Conservation (phyloP, 2,797 vertebrate species). For the Mus caroli region DNA sequence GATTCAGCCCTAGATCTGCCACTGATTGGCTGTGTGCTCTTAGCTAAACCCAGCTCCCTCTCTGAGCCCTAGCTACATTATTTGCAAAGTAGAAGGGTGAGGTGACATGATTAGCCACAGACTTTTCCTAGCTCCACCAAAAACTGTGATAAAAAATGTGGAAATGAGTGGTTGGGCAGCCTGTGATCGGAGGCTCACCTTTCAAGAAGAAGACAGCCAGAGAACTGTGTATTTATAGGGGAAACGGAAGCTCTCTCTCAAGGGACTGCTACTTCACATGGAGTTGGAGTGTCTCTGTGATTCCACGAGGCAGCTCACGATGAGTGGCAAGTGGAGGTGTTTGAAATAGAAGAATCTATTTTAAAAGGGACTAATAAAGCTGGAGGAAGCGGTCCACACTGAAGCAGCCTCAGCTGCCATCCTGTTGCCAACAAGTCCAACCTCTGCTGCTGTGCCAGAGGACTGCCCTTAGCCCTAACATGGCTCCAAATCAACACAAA, state of each 20-base stretch:
- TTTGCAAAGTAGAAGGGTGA: slow-evolving; percentile 28
- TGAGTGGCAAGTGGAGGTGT: slow-evolving; percentile 58
- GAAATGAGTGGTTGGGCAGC: slow-evolving; percentile 17
- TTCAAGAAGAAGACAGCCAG: slow-evolving; percentile 60
- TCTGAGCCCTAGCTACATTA: not conserved
- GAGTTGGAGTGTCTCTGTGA: slow-evolving; percentile 23
- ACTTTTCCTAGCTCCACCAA: not conserved
- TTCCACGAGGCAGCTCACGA: not conserved
- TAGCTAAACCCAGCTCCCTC: not conserved
- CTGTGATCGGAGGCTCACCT: slow-evolving; percentile 47
- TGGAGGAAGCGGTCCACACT: slow-evolving; percentile 30
- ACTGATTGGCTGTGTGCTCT: not conserved
- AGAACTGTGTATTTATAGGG: slow-evolving; percentile 41
- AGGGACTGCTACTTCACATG: slow-evolving; percentile 38
- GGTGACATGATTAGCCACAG: not conserved
- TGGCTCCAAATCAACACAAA: not conserved
- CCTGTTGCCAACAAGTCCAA: not conserved
- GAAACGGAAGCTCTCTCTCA: slow-evolving; percentile 52
- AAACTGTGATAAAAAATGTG: slow-evolving; percentile 41
- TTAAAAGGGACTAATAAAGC: slow-evolving; percentile 68
- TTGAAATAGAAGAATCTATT: slow-evolving; percentile 76
- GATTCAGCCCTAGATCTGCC: not conserved
- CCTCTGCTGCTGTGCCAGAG: not conserved
- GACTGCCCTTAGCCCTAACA: not conserved
- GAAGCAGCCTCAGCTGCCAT: not conserved